phyloP scores from a whole-genome alignment of 2,113 vertebrate species.

The Serilophus lunatus region DNA sequence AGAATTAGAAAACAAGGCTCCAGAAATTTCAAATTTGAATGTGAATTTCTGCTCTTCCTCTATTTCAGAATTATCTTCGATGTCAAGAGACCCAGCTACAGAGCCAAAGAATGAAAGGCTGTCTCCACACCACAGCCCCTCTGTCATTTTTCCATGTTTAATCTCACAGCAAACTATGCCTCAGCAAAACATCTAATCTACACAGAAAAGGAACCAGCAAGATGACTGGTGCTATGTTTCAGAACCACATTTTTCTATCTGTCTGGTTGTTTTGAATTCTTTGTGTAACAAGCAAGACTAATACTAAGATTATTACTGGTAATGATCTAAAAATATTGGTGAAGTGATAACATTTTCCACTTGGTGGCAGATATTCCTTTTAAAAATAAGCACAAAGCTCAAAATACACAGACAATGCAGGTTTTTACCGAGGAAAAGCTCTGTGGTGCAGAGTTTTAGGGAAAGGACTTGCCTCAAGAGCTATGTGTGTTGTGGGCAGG shows the following conservation, averaged over 20 bases:
- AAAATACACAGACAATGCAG: not conserved
- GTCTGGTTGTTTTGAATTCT: not conserved
- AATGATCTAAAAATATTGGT: constrained; percentile 44
- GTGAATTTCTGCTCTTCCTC: not conserved
- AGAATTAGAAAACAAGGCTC: not conserved
- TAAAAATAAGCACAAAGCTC: constrained; percentile 31
- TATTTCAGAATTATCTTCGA: not conserved
- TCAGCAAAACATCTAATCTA: not conserved
- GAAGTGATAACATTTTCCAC: constrained; percentile 68
- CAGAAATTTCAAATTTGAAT: not conserved
- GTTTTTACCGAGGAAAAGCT: not conserved
- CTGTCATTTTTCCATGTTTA: not conserved
- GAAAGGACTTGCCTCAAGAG: not conserved
- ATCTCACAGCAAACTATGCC: not conserved
- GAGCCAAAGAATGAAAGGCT: not conserved
- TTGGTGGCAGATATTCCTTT: constrained; percentile 68
- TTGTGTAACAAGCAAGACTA: not conserved
- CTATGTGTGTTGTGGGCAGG: not conserved
- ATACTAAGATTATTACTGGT: not conserved
- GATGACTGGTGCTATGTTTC: not conserved
- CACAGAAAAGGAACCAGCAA: not conserved
- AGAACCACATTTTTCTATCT: not conserved
- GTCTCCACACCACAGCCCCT: not conserved
- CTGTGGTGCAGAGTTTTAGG: not conserved
- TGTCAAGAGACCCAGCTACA: not conserved